These are phyloP conservation scores for Tachysurus fulvidraco DNA, from an alignment of 2,113 vertebrate genomes.

Conservation along the genomic window DNA sequence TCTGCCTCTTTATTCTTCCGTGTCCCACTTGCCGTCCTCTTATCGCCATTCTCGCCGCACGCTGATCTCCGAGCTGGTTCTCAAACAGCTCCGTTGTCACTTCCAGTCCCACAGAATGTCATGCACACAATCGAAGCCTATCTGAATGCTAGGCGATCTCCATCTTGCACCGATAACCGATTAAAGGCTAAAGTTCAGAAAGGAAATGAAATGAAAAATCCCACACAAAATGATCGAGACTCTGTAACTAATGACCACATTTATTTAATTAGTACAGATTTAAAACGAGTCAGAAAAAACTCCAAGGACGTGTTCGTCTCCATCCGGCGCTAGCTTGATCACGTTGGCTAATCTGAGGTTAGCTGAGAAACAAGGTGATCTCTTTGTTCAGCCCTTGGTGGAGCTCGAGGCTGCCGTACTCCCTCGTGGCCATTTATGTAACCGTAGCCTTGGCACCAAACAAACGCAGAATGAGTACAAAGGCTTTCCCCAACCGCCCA, in stretches of 20 bases:
- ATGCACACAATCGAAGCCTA: neutral
- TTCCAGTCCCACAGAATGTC: neutral
- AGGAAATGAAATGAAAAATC: neutral
- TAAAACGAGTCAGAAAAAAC: neutral
- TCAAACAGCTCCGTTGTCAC: neutral
- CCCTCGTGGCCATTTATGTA: conserved; percentile 14
- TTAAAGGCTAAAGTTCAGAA: neutral
- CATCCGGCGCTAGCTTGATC: neutral
- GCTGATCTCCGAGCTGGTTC: neutral
- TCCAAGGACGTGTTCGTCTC: neutral
- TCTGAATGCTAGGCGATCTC: neutral
- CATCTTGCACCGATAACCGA: neutral
- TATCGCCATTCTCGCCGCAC: neutral
- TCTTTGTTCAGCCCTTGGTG: neutral
- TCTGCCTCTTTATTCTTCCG: neutral
- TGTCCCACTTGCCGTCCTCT: neutral
- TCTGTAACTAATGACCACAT: neutral
- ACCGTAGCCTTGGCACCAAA: conserved; percentile 31
- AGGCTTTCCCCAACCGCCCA: conserved; percentile 12
- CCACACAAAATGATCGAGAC: neutral
- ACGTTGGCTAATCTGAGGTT: neutral
- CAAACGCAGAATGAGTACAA: conserved; percentile 16
- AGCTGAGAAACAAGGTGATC: neutral
- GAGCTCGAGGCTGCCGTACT: conserved; percentile 22
- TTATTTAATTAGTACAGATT: neutral